A percentile compares a stretch with the other conserved stretches of the same genome.
These are phyloP conservation scores for Synanceia verrucosa DNA, from an alignment of 2,797 vertebrate genomes.

Conservation along the genomic window DNA sequence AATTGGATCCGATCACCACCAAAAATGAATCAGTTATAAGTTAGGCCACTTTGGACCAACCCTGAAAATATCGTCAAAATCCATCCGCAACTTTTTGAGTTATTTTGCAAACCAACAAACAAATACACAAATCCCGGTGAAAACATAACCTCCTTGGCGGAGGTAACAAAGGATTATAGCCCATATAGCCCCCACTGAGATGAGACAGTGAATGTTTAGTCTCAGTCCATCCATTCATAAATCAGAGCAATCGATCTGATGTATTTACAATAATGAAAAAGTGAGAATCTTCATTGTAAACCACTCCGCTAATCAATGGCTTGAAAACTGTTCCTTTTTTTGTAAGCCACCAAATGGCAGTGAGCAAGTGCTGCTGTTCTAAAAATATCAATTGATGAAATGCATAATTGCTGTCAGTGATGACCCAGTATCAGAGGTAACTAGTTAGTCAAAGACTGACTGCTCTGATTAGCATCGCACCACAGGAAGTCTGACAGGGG, in stretches of 20 bases:
- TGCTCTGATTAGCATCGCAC: slow-evolving; percentile 12
- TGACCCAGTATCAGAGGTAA: slow-evolving; percentile 21
- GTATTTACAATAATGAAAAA: neutral
- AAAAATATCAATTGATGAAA: slow-evolving; percentile 27
- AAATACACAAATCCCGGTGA: neutral
- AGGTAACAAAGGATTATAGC: neutral
- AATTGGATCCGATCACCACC: too few relatives aligned
- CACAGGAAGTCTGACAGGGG: neutral
- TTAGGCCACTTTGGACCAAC: too few relatives aligned
- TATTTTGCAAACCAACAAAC: too few relatives aligned
- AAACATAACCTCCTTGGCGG: too few relatives aligned
- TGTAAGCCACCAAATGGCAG: neutral
- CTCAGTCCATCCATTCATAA: neutral
- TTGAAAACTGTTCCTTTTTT: neutral
- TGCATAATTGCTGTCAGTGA: neutral
- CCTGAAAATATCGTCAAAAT: too few relatives aligned
- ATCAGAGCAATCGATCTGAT: neutral
- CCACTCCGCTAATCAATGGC: neutral
- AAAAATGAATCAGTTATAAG: too few relatives aligned
- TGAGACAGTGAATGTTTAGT: neutral
- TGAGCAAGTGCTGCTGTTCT: neutral
- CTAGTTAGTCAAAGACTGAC: slow-evolving; percentile 24
- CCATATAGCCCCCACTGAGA: neutral
- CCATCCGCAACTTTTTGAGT: too few relatives aligned
- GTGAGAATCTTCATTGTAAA: neutral